Evolutionary conservation across 2,888 invertebrate genomes (phyloP).

Genomic region (Tiliacea citrago): DNA sequence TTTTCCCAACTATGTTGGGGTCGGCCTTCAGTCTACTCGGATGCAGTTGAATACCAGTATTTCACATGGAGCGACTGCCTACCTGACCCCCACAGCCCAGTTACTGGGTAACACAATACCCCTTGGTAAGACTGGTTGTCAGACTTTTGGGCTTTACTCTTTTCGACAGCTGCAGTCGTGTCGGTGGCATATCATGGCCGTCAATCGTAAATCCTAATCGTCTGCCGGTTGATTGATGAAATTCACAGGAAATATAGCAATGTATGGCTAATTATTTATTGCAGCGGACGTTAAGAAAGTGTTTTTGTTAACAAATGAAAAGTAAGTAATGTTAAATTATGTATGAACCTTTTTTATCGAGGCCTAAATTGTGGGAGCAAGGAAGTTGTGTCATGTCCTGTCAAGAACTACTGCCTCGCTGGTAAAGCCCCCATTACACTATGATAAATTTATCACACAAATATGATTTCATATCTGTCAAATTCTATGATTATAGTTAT

Average conservation of each 20-base stretch:
- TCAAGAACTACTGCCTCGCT: not conserved
- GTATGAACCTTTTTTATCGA: slow-evolving; percentile 21
- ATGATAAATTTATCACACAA: no score
- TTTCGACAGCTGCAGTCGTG: not conserved
- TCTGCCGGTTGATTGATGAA: slow-evolving; percentile 49
- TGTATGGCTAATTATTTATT: slow-evolving; percentile 40
- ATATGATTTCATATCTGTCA: no score
- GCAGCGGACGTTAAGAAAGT: slow-evolving; percentile 40
- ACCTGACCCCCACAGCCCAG: not conserved
- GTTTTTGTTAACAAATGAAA: slow-evolving; percentile 31
- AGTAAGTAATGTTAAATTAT: slow-evolving; percentile 25
- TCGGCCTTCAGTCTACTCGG: not conserved
- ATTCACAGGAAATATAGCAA: slow-evolving; percentile 42
- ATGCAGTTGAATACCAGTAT: not conserved
- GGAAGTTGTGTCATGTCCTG: not conserved
- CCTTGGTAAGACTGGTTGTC: not conserved
- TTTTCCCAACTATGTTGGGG: not conserved
- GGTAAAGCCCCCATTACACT: not conserved
- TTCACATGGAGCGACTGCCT: not conserved
- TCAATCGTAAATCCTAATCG: slow-evolving; percentile 3
- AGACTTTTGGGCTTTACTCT: not conserved
- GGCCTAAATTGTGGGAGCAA: not conserved
- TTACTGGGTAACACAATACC: not conserved
- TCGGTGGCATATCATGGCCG: slow-evolving; percentile 14
- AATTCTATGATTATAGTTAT: no score